Evolutionary conservation across 1,140 invertebrate genomes (phyloP), one percentile per base, ranked within the genome.

Genomic region (Drosophila sp.): DNA sequence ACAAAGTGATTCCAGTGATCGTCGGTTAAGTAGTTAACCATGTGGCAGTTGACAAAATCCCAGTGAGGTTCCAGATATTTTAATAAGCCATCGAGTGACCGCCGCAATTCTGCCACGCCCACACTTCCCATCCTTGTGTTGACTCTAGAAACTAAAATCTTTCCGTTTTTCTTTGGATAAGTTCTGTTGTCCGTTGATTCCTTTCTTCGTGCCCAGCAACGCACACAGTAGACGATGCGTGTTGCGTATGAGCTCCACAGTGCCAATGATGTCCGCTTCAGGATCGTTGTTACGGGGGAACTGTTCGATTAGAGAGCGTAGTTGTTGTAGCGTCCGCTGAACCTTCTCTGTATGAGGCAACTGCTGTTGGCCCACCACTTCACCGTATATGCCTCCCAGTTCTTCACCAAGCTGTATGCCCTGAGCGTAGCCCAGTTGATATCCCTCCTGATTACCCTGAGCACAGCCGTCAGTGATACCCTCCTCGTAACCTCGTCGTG

Each of bases 1-100:
- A 97, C 75, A 66, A 93, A 93, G 16, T 78, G 93, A 0, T 94
- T 74, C 94, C 95, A 97, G 50, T 95, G 93, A 29, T 94, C 91
- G n/a, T 95, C 91, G 0, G 94, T 96, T n/a, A 97, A 93, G 92
- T 95, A 97, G 78, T 96, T 95, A 3, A 96, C 96, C 93, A 97
- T 95, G 91, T 97, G 96, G 78, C 95, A 95, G 91, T 97, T 95
- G 2, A 94, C 93, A 43, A 97, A 92, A 2, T 93, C 92, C 65
- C 95, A 80, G 73, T 94, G 92, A 0, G 94, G 93, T 48, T 93
- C 89, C 7, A 97, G 83, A 90, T 94, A 95, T 14, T 76, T 74
- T 8, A 94, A 83, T 2, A 94, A 86, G 36, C 92, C 91, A 29
- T 95, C 92, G 65, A 96, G 92, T 36, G 94, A 91, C 2, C 67